phyloP scores from a whole-genome alignment of 2,888 invertebrate species.

The Diachrysia chrysitis region DNA sequence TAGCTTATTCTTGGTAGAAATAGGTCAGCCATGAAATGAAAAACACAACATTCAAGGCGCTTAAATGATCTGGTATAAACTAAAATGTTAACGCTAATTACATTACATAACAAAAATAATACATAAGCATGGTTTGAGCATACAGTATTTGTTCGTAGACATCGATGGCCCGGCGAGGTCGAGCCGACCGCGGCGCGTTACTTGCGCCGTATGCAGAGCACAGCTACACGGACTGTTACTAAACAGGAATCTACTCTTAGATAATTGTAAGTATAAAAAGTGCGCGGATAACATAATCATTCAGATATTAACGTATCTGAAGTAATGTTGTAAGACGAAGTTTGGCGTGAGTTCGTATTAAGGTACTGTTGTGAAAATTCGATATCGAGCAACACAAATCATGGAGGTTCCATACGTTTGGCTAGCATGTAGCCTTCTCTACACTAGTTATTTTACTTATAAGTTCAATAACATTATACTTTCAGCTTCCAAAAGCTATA shows the following conservation, averaged over 20 bases:
- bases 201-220: background rate
- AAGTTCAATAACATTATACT: conserved; percentile 42
- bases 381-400: conserved; percentile 36
- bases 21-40: conserved; percentile 36
- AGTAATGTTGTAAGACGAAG: conserved; percentile 70
- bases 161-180: background rate
- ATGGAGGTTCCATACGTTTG: conserved; percentile 25
- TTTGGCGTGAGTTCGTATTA: conserved; percentile 36
- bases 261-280: conserved; percentile 50
- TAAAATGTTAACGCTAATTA: conserved; percentile 13
- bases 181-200: background rate
- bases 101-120: conserved; percentile 13
- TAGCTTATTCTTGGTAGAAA: conserved; percentile 18
- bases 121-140: conserved; percentile 23
- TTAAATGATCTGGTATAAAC: conserved; percentile 17
- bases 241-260: conserved; percentile 37
- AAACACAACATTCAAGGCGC: background rate
- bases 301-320: conserved; percentile 78
- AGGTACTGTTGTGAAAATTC: conserved; percentile 52
- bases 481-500: conserved; percentile 50
- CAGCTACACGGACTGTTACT: conserved; percentile 34
- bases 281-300: conserved; percentile 71
- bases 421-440: conserved; percentile 40
- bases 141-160: conserved; percentile 18
- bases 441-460: conserved; percentile 42